Base-by-base conservation (phyloP, 2,113 vertebrate genomes). In the Rhizomys pruinosus region DNA sequence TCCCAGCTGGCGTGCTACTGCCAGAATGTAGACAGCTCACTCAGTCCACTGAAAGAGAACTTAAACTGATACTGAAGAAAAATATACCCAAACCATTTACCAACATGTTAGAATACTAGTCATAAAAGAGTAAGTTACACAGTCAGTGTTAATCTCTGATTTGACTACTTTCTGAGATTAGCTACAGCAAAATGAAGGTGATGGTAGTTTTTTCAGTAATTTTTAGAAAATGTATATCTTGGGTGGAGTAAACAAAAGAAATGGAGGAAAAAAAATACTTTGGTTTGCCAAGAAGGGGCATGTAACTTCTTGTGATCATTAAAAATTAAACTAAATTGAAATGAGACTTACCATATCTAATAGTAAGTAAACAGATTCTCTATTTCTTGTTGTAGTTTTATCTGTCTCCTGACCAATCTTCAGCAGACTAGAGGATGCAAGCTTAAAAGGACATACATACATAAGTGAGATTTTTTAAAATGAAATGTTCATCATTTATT, bases 341-440 rank as follows among this genome's bases (percentile, higher is more conserved):
- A 84, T 34, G n/a, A 88, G 69, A 64, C 98, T 98, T 98, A 99
- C 99, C 99, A 99, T 99, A 97, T 99, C 99, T 96, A 99, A 98
- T 92, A 99, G 99, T 97, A 99, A 98, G 97, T 99, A 99, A 92
- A 99, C 99, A 89, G 99, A 99, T 97, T 99, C 99, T 97, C 99
- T 98, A 98, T 99, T 99, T 71, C 99, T 98, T 79, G 99, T 99
- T 81, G 99, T 99, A 95, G 99, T 99, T 98, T 99, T 99, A 98
- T 99, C 99, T 0, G 99, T 99, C 97, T 99, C 99, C 96, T 99
- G 99, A 77, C 99, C 99, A 89, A 99, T 99, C 98, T 99, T 99
- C 98, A 99, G 97, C 84, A 99, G 97, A 97, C 99, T 99, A 94
- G 99, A 99, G 0, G 99, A 99, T 82, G 99, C 99, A 97, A 99